Evolutionary conservation across 1,140 invertebrate species (phyloP), one percentile per base, ranked within the genome.

Genomic region (Sweltsa coloradensis): DNA sequence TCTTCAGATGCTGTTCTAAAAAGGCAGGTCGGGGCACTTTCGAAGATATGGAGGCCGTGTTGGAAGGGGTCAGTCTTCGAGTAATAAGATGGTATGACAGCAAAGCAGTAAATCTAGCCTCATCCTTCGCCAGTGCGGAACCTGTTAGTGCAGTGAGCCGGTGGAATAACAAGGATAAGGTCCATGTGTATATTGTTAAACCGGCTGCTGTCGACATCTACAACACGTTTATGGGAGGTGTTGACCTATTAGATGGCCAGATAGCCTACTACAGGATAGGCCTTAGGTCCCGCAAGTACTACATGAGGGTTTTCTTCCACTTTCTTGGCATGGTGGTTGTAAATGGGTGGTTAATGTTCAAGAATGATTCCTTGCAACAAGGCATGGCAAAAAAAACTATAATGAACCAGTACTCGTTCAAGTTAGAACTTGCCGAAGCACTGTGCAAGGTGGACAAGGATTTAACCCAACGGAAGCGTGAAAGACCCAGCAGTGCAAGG

Each of bases 111-210:
- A 18, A 31, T 44, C 26, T 44, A 24, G 26, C 25, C 14, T 25
- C 42, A 13, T 26, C 42, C 11, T 44, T 44, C 29, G 22, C 5
- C 18, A 24, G 21, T 24, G 42, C 57, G 51, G 19, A 40, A 45
- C 27, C 50, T 57, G 9, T 47, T 57, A 11, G 45, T 34, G 45
- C 40, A 40, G 18, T 57, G 57, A 29, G 58, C 58, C 46, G 45
- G 47, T 37, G 19, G 11, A 18, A 31, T n/a, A 31, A 37, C 7
- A 5, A 37, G 23, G 16, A n/a, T 19, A 37, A 37, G 11, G 18
- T 16, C 16, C 23, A 19, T 5, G 25, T 21, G 18, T 16, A 37
- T 9, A 37, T 37, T 37, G 36, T 19, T 4, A 19, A 22, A 9
- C n/a, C 36, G 7, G 3, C 7, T 34, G 18, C 36, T 11, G n/a